These are phyloP conservation scores for Epizoanthus scotinus DNA, from an alignment of 92 coral and sea anemone genomes.

Conservation along the genomic window DNA sequence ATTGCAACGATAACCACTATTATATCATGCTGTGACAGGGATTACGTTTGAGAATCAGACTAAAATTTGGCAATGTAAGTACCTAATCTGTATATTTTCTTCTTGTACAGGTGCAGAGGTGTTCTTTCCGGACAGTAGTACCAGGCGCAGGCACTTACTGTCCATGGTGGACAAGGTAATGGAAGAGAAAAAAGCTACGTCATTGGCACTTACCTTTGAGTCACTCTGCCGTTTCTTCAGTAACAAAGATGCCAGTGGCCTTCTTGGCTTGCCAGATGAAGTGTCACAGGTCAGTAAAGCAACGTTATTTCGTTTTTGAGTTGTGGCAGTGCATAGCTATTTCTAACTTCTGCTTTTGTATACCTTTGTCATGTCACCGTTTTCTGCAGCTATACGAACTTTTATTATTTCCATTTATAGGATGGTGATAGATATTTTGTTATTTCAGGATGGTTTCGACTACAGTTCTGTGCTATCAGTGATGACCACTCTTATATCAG, in stretches of 20 bases:
- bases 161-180: slow-evolving; percentile 99
- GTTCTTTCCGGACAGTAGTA: slow-evolving; percentile 93
- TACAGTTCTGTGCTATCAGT: slow-evolving; percentile 86
- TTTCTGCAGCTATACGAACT: no score
- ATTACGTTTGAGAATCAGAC: no score
- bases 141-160: slow-evolving; percentile 89
- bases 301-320: no score
- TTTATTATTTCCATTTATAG: no score
- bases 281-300: slow-evolving; percentile 69
- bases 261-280: slow-evolving; percentile 82
- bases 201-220: slow-evolving; percentile 95
- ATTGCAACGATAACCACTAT: no score
- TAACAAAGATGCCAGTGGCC: slow-evolving; percentile 97
- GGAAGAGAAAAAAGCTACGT: slow-evolving; percentile 90
- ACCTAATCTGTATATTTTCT: not conserved
- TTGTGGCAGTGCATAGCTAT: no score
- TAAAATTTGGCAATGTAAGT: not conserved
- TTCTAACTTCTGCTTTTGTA: no score
- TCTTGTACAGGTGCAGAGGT: slow-evolving; percentile 85
- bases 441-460: slow-evolving; percentile 77
- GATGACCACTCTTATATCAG: slow-evolving; percentile 93
- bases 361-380: no score
- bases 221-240: slow-evolving; percentile 97
- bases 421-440: slow-evolving; percentile 1
- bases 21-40: no score